phyloP scores from a whole-genome alignment of 1,140 invertebrate genomes.

The Xylocopa sonorina region DNA sequence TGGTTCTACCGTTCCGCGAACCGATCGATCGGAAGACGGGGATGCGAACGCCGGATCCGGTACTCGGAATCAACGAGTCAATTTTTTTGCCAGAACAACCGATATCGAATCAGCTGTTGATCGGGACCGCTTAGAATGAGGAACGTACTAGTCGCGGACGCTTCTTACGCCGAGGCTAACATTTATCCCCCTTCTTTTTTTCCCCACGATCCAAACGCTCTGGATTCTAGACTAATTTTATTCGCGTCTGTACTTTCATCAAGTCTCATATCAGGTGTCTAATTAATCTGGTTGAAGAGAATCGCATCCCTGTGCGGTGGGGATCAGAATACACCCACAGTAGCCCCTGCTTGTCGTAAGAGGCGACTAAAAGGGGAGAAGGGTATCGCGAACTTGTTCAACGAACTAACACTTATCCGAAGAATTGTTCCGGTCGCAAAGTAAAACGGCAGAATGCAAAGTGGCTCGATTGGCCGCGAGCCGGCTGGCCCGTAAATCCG shows the following conservation, averaged over 20 bases:
- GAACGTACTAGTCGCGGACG: slow-evolving; percentile 23
- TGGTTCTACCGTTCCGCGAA: slow-evolving; percentile 39
- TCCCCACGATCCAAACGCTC: too few relatives aligned
- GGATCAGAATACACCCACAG: too few relatives aligned
- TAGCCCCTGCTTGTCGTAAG: too few relatives aligned
- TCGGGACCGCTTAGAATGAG: slow-evolving; percentile 35
- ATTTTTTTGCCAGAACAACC: slow-evolving; percentile 22
- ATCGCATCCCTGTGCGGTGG: too few relatives aligned
- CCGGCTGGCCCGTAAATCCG: slow-evolving; percentile 52
- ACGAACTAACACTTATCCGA: background rate
- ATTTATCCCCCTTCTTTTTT: slow-evolving; percentile 10
- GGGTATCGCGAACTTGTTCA: too few relatives aligned
- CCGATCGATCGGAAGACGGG: slow-evolving; percentile 22
- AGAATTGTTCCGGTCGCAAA: slow-evolving; percentile 8
- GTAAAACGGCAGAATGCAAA: background rate
- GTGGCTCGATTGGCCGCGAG: background rate
- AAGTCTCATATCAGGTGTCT: too few relatives aligned
- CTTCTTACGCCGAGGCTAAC: slow-evolving; percentile 22
- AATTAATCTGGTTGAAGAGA: too few relatives aligned
- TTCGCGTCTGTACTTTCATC: too few relatives aligned
- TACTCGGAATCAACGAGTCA: slow-evolving; percentile 37
- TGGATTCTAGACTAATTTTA: slow-evolving; percentile 30
- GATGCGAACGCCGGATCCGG: background rate
- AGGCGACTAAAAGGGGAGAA: too few relatives aligned
- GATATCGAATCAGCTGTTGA: slow-evolving; percentile 50